Evolutionary conservation across 2,113 vertebrate genomes (phyloP).

Genomic region (Cygnus buccinator): DNA sequence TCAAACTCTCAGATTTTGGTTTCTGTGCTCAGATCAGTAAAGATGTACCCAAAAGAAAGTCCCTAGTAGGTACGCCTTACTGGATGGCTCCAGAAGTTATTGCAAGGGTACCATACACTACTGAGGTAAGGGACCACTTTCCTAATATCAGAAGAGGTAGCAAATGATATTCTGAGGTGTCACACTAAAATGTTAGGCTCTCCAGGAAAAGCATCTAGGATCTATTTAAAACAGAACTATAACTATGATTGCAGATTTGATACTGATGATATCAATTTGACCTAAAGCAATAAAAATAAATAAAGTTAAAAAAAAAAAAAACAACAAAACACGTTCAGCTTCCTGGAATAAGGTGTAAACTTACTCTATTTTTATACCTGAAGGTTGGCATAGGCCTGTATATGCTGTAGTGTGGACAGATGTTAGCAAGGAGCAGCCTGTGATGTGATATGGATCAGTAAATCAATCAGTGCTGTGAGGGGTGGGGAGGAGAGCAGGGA

Average conservation of each 20-base stretch:
- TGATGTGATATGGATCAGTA: background rate
- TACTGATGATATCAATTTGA: background rate
- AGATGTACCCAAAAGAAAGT: constrained; percentile 96
- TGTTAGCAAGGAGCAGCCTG: background rate
- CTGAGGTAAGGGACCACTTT: constrained; percentile 80
- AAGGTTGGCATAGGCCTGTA: background rate
- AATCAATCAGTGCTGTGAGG: background rate
- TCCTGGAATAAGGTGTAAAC: background rate
- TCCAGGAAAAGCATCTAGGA: background rate
- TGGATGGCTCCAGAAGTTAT: constrained; percentile 99
- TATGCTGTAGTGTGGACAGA: background rate
- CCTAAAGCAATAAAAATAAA: background rate
- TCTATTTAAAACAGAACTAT: background rate
- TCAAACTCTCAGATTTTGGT: constrained; percentile 98
- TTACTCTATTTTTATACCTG: background rate
- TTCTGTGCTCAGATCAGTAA: constrained; percentile 99
- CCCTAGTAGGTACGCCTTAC: constrained; percentile 95
- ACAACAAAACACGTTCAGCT: background rate
- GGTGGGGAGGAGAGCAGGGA: background rate
- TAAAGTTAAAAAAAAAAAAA: background rate
- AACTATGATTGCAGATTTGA: background rate
- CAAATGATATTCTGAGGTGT: background rate
- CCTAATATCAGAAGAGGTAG: background rate
- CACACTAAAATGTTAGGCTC: background rate
- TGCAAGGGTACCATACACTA: constrained; percentile 93